These are phyloP conservation scores for Pocillopora damicornis DNA, from an alignment of 64 coral and sea anemone genomes.

Conservation along the genomic window DNA sequence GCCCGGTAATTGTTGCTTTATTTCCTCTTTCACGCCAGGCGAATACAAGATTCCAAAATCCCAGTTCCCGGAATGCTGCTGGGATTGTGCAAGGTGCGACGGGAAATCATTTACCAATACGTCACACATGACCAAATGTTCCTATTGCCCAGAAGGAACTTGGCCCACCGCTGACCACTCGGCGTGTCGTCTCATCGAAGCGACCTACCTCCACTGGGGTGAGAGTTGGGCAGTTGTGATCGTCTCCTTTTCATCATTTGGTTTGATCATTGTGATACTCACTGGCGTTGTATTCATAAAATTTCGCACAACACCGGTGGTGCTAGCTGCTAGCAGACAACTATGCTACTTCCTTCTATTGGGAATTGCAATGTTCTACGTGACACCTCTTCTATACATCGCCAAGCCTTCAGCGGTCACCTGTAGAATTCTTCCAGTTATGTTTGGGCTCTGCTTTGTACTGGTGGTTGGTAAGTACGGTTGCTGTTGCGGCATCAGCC, in stretches of 20 bases:
- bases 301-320: slow-evolving; percentile 39
- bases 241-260: slow-evolving; percentile 32
- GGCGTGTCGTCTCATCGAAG: slow-evolving; percentile 36
- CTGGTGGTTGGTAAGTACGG: slow-evolving; percentile 52
- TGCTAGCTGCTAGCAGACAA: slow-evolving; percentile 52
- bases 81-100: slow-evolving; percentile 54
- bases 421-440: slow-evolving; percentile 48
- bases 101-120: slow-evolving; percentile 55
- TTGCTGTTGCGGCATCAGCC: too few relatives aligned
- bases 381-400: slow-evolving; percentile 37
- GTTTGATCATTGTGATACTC: slow-evolving; percentile 10
- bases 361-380: slow-evolving; percentile 57
- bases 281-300: slow-evolving; percentile 36
- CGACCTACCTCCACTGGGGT: slow-evolving; percentile 20
- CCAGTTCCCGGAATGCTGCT: slow-evolving; percentile 66
- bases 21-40: slow-evolving; percentile 5
- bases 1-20: too few relatives aligned
- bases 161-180: slow-evolving; percentile 40
- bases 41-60: slow-evolving; percentile 42
- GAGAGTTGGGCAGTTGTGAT: slow-evolving; percentile 48
- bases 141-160: slow-evolving; percentile 51
- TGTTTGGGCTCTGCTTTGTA: slow-evolving; percentile 61
- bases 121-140: slow-evolving; percentile 37
- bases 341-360: slow-evolving; percentile 44
- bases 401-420: slow-evolving; percentile 34